Conservation (phyloP, 2,797 vertebrate species). For the Cheirogaleus major region DNA sequence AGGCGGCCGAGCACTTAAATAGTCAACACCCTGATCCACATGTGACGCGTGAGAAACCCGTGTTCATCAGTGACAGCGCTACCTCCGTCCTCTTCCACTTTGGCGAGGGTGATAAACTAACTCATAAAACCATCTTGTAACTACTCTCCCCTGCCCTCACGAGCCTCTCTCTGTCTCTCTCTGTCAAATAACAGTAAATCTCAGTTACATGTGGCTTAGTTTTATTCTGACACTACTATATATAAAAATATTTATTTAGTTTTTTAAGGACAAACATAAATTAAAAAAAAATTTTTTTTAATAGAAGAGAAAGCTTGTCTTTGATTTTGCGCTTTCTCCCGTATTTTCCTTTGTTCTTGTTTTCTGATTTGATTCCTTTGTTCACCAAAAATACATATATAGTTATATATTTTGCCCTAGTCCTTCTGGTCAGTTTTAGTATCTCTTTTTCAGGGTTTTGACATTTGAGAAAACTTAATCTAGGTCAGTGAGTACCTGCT, state of each 20-base stretch:
- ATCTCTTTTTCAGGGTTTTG: constrained; percentile 72
- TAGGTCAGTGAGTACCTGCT: constrained; percentile 82
- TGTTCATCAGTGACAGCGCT: fast-evolving
- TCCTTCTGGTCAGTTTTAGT: constrained; percentile 80
- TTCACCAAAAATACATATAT: constrained; percentile 53
- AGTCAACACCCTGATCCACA: neutral
- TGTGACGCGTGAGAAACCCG: fast-evolving
- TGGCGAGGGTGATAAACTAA: neutral
- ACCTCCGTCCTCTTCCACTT: neutral
- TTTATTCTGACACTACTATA: constrained; percentile 66
- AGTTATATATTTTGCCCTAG: constrained; percentile 49
- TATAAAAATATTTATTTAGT: constrained; percentile 64
- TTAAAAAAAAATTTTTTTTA: neutral
- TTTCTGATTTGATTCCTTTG: constrained; percentile 80
- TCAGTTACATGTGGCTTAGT: neutral
- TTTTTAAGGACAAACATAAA: constrained; percentile 46
- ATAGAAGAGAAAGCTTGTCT: constrained; percentile 26
- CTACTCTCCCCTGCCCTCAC: fast-evolving
- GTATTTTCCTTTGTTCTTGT: constrained; percentile 77
- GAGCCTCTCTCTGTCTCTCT: neutral
- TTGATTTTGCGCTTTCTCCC: constrained; percentile 63
- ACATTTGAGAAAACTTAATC: constrained; percentile 82
- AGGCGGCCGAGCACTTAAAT: fast-evolving
- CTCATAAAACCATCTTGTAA: neutral
- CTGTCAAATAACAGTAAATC: constrained; percentile 18